Evolutionary conservation across 2,113 vertebrate species (phyloP).

Genomic region (Tricholaema leucomelas): DNA sequence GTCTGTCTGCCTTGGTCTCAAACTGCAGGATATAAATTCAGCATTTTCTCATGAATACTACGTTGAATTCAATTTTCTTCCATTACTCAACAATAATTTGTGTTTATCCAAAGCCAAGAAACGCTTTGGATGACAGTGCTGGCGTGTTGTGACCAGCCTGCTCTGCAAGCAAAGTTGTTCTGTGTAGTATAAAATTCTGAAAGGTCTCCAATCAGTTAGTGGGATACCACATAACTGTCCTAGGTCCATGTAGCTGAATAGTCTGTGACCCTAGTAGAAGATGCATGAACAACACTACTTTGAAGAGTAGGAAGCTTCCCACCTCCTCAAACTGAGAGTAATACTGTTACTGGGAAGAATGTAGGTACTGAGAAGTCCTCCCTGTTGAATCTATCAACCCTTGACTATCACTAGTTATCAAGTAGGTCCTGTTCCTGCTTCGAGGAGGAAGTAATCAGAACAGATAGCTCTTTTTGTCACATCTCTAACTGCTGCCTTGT

Average conservation of each 20-base stretch:
- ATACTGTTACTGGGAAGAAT: not conserved
- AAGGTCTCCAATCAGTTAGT: not conserved
- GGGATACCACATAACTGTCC: not conserved
- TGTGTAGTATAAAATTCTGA: not conserved
- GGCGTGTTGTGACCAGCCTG: not conserved
- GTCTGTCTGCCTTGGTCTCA: not conserved
- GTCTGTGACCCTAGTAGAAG: not conserved
- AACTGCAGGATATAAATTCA: not conserved
- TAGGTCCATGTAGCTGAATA: not conserved
- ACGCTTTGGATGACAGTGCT: not conserved
- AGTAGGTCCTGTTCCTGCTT: not conserved
- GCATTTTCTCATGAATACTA: not conserved
- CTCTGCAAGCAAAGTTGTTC: not conserved
- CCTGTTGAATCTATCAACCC: not conserved
- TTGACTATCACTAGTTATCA: not conserved
- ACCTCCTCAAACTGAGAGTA: not conserved
- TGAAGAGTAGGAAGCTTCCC: not conserved
- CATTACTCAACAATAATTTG: not conserved
- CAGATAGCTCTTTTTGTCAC: not conserved
- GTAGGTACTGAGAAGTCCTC: not conserved
- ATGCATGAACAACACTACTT: not conserved
- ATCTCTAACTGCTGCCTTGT: not conserved
- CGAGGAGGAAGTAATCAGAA: not conserved
- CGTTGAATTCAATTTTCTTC: not conserved
- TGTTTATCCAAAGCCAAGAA: not conserved